Percentiles rank a stretch among this genome's conserved stretches.
Evolutionary conservation across 1,140 invertebrate genomes (phyloP).

Genomic region (Nasonia vitripennis): DNA sequence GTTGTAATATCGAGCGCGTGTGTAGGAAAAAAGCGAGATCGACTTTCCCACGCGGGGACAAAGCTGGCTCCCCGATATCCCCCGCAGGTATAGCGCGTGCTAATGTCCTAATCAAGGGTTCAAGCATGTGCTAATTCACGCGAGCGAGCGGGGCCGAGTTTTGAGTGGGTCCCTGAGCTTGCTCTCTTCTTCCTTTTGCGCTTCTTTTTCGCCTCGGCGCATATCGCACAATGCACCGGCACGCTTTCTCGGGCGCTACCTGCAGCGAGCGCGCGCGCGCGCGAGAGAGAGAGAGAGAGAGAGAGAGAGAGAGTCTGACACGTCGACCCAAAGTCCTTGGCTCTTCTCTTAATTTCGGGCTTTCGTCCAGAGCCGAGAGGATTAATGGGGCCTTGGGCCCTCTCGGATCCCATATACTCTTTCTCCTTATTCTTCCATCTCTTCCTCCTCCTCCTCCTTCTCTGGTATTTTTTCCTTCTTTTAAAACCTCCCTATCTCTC

Average conservation of each 20-base stretch:
- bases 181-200: background rate
- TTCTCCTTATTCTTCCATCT: slow-evolving; percentile 24
- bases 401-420: slow-evolving; percentile 29
- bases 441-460: background rate
- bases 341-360: slow-evolving; percentile 66
- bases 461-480: slow-evolving; percentile 26
- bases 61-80: background rate
- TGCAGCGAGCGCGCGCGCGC: slow-evolving; percentile 14
- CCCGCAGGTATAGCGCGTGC: background rate
- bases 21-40: background rate
- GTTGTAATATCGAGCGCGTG: no score
- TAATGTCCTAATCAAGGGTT: slow-evolving; percentile 48
- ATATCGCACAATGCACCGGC: slow-evolving; percentile 19
- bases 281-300: background rate
- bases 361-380: slow-evolving; percentile 50
- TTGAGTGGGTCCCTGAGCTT: background rate
- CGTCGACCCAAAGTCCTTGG: slow-evolving; percentile 37
- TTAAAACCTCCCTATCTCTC: slow-evolving; percentile 30
- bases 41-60: slow-evolving; percentile 19
- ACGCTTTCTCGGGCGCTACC: background rate
- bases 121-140: slow-evolving; percentile 40
- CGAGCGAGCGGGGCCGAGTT: background rate
- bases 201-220: background rate
- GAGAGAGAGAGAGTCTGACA: slow-evolving; percentile 7
- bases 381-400: slow-evolving; percentile 57